Conservation (phyloP, 1,140 invertebrate genomes). For the Lasaia peninsularis region DNA sequence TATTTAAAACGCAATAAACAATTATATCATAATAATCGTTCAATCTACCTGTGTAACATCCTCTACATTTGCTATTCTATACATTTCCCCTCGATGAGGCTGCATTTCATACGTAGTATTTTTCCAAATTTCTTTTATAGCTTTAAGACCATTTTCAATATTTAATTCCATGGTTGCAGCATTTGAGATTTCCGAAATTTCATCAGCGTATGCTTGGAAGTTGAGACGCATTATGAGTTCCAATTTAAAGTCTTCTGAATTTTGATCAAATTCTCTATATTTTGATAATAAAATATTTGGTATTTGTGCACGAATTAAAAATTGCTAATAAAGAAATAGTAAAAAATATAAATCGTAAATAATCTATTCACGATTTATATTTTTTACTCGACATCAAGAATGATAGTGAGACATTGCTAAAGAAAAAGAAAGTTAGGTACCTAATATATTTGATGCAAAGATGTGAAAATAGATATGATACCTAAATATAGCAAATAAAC, state of each 20-base stretch:
- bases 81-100: slow-evolving; percentile 83
- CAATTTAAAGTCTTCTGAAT: slow-evolving; percentile 86
- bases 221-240: slow-evolving; percentile 87
- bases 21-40: no score
- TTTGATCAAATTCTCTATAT: slow-evolving; percentile 85
- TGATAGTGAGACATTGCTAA: no score
- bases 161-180: slow-evolving; percentile 90
- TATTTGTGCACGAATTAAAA: neutral
- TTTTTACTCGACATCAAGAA: no score
- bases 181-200: slow-evolving; percentile 89
- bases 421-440: no score
- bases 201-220: slow-evolving; percentile 87
- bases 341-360: no score
- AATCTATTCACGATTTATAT: no score
- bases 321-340: no score
- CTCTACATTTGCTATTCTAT: slow-evolving; percentile 81
- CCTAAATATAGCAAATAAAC: no score
- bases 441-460: no score
- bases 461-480: no score
- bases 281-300: neutral
- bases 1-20: no score
- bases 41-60: slow-evolving; percentile 81
- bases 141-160: slow-evolving; percentile 87
- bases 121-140: slow-evolving; percentile 85
- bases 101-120: slow-evolving; percentile 83